Percentiles rank a stretch among this genome's conserved stretches.
phyloP scores from a whole-genome alignment of 2,888 invertebrate genomes.

The Drosophila tripunctata region DNA sequence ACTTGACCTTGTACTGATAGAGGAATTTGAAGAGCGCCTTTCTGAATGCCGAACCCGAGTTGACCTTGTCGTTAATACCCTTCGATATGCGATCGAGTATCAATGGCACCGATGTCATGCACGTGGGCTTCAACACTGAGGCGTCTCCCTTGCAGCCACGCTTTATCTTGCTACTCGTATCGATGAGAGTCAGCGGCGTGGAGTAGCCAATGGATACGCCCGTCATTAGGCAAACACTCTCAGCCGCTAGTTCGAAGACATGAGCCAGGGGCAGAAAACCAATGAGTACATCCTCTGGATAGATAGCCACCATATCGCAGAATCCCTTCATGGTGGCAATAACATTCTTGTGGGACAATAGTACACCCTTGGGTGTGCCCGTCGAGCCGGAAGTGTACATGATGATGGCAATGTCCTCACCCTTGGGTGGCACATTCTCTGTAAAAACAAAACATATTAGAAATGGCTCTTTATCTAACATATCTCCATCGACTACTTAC shows the following conservation, averaged over 20 bases:
- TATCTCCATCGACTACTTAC: constrained; percentile 81
- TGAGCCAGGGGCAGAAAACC: constrained; percentile 98
- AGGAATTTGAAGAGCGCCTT: constrained; percentile 96
- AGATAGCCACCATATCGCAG: constrained; percentile 90
- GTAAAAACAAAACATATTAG: not conserved
- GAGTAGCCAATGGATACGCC: constrained; percentile 98
- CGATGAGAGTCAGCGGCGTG: constrained; percentile 96
- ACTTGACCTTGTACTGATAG: constrained; percentile 95
- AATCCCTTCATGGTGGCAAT: constrained; percentile 92
- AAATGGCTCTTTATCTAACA: not conserved
- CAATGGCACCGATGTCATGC: constrained; percentile 98
- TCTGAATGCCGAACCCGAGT: constrained; percentile 90
- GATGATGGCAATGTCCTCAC: constrained; percentile 95
- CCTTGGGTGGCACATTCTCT: constrained; percentile 87
- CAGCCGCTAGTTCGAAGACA: constrained; percentile 97
- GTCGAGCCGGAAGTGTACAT: constrained; percentile 99
- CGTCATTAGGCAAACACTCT: constrained; percentile 91
- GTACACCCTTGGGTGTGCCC: constrained; percentile 96
- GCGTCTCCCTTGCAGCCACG: constrained; percentile 97
- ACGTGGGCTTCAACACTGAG: constrained; percentile 94
- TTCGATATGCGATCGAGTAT: constrained; percentile 99
- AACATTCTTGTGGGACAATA: constrained; percentile 92
- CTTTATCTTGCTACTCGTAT: constrained; percentile 97
- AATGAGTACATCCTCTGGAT: constrained; percentile 92
- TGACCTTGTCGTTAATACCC: constrained; percentile 97